Conservation (phyloP, 2,888 invertebrate genomes). For the Gymnocheta viridis region DNA sequence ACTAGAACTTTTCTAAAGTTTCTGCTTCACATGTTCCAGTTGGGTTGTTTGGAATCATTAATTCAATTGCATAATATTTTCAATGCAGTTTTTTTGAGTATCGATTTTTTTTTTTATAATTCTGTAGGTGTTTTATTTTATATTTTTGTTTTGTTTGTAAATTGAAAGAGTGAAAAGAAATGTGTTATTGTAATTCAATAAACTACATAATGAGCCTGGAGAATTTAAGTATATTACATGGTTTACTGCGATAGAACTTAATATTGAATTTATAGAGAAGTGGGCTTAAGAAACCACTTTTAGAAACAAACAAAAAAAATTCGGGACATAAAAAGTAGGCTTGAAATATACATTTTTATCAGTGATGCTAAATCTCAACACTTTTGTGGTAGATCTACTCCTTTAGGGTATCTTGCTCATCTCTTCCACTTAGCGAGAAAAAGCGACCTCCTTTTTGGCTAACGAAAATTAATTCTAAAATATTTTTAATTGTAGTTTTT, state of each 20-base stretch:
- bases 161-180: slow-evolving; percentile 19
- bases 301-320: no score
- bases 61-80: slow-evolving; percentile 27
- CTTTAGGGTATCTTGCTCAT: no score
- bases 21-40: slow-evolving; percentile 11
- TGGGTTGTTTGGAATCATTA: neutral
- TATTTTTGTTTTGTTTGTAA: neutral
- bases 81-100: neutral
- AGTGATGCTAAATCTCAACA: no score
- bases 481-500: no score
- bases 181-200: slow-evolving; percentile 12
- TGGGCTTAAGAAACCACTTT: neutral
- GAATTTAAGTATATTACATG: neutral
- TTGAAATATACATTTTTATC: no score
- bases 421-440: no score
- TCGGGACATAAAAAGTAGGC: no score
- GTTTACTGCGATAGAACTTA: neutral
- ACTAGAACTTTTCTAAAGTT: neutral
- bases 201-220: neutral
- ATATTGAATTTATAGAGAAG: neutral
- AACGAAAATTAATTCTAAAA: no score
- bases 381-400: no score
- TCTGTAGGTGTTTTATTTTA: slow-evolving; percentile 24
- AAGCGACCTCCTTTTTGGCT: no score
- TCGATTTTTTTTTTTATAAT: neutral